phyloP scores from a whole-genome alignment of 2,888 invertebrate species.

The Adelphocoris suturalis region DNA sequence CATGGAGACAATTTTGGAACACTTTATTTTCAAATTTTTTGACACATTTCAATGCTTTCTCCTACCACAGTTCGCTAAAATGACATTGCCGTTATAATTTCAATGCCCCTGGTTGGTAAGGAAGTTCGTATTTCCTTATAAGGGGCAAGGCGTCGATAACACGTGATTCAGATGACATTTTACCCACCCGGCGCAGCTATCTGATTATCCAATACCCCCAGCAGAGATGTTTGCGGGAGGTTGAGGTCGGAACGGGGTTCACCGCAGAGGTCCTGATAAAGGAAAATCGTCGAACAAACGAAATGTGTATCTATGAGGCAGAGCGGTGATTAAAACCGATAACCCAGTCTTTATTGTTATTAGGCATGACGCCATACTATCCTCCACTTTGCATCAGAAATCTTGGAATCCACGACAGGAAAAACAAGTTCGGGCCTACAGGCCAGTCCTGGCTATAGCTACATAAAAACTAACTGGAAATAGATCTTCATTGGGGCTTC shows the following conservation, averaged over 20 bases:
- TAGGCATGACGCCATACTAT: neutral
- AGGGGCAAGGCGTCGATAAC: neutral
- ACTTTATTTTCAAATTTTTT: neutral
- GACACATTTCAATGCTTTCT: neutral
- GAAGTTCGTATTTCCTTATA: neutral
- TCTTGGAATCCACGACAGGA: neutral
- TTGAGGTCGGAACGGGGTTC: neutral
- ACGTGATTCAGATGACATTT: neutral
- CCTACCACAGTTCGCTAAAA: neutral
- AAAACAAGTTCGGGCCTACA: neutral
- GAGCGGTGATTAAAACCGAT: neutral
- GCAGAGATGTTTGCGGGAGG: slow-evolving; percentile 34
- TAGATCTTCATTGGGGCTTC: too few species aligned
- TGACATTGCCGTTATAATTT: neutral
- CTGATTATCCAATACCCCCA: slow-evolving; percentile 15
- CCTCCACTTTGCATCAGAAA: neutral
- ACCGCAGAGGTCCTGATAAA: neutral
- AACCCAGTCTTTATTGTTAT: neutral
- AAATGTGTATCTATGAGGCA: neutral
- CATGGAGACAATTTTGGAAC: too few species aligned
- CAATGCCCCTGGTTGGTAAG: neutral
- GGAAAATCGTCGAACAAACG: neutral
- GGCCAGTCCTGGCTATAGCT: too few species aligned
- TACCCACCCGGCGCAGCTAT: neutral
- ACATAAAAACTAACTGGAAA: too few species aligned